Percentiles rank a stretch among this genome's conserved stretches.
These are phyloP conservation scores for Philereme transversata DNA, from an alignment of 2,888 invertebrate species.

Conservation along the genomic window DNA sequence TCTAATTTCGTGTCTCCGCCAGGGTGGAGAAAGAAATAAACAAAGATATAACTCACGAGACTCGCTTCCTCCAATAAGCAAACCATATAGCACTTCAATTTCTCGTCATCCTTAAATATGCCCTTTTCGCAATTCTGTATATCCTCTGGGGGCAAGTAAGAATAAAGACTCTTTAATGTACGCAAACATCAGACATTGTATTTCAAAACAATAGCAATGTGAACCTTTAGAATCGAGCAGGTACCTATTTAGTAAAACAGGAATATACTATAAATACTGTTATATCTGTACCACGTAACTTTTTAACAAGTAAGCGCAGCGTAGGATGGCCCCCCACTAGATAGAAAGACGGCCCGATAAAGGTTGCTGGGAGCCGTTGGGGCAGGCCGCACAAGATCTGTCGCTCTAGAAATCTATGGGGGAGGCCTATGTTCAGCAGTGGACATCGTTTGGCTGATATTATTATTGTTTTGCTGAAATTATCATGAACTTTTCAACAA, in stretches of 20 bases:
- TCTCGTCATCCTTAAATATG: slow-evolving; percentile 81
- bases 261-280: too few relatives aligned
- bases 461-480: too few relatives aligned
- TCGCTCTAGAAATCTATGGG: too few relatives aligned
- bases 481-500: too few relatives aligned
- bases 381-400: too few relatives aligned
- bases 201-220: slow-evolving; percentile 47
- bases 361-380: too few relatives aligned
- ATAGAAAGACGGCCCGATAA: too few relatives aligned
- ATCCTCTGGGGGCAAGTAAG: slow-evolving; percentile 78
- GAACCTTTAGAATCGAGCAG: slow-evolving; percentile 12
- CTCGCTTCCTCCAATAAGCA: slow-evolving; percentile 80
- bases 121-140: slow-evolving; percentile 82
- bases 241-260: not conserved
- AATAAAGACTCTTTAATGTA: slow-evolving; percentile 75
- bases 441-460: too few relatives aligned
- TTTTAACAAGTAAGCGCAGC: too few relatives aligned
- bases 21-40: slow-evolving; percentile 60
- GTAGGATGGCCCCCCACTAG: too few relatives aligned
- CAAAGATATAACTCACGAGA: slow-evolving; percentile 75
- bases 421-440: too few relatives aligned
- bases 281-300: too few relatives aligned
- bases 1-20: slow-evolving; percentile 55
- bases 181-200: slow-evolving; percentile 62
- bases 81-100: slow-evolving; percentile 83